Percentiles rank a stretch among this genome's conserved stretches.
Conservation (phyloP, 2,113 vertebrate genomes). For the Bos javanicus region DNA sequence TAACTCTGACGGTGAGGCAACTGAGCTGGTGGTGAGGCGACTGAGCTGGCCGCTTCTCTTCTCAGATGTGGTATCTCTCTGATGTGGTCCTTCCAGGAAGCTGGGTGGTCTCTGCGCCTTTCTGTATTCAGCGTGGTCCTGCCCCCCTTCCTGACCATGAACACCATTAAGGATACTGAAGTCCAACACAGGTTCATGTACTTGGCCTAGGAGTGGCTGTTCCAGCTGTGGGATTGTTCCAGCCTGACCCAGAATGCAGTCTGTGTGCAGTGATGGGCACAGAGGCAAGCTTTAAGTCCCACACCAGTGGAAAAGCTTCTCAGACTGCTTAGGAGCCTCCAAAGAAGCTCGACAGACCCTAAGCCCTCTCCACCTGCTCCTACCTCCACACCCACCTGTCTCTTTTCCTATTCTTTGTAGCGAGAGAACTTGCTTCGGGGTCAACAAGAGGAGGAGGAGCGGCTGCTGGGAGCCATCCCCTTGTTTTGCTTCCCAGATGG, state of each 20-base stretch:
- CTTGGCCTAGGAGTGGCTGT: neutral
- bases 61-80: neutral
- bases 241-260: neutral
- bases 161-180: neutral
- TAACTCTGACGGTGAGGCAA: neutral
- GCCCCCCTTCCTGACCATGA: neutral
- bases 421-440: constrained; percentile 89
- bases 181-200: neutral
- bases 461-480: constrained; percentile 90
- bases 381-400: neutral
- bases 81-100: neutral
- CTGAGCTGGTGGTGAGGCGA: neutral
- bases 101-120: neutral
- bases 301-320: neutral
- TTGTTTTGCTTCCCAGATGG: constrained; percentile 97
- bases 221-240: neutral
- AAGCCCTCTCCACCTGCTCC: neutral
- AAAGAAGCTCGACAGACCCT: neutral
- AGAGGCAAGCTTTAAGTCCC: neutral
- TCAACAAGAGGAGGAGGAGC: constrained; percentile 95
- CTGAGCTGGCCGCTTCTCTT: neutral
- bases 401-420: constrained; percentile 73
- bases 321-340: neutral
- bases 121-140: neutral
- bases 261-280: neutral